Evolutionary conservation across 2,113 vertebrate genomes (phyloP).

Genomic region (Phocoena sinus): DNA sequence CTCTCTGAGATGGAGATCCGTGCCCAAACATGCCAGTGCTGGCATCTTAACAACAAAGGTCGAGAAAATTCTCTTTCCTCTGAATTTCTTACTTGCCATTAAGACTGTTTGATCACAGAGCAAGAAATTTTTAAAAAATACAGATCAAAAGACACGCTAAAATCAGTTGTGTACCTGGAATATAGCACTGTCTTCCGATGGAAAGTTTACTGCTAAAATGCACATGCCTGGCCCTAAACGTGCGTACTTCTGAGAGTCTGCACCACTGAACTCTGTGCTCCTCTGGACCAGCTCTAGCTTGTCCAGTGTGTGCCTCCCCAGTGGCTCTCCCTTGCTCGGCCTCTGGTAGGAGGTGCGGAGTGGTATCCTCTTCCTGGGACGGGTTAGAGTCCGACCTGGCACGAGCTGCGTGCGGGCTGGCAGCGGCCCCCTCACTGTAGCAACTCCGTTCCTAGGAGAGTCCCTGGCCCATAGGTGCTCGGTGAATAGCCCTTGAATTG

Average conservation of each 20-base stretch:
- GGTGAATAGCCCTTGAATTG: background rate
- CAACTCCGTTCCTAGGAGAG: background rate
- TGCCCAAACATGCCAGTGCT: fast-evolving
- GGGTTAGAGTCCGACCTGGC: background rate
- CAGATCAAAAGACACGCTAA: background rate
- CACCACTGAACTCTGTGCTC: fast-evolving
- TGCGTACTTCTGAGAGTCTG: background rate
- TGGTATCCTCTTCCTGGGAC: background rate
- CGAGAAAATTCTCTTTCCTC: background rate
- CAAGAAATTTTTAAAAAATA: background rate
- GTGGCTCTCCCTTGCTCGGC: background rate
- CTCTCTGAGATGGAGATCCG: background rate
- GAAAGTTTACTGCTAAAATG: background rate
- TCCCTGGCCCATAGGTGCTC: background rate
- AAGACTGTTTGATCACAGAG: background rate
- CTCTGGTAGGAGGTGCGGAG: background rate
- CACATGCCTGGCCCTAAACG: background rate
- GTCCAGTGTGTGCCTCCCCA: background rate
- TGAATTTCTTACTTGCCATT: background rate
- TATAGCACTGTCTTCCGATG: background rate
- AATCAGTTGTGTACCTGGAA: background rate
- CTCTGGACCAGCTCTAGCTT: background rate
- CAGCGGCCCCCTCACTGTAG: background rate
- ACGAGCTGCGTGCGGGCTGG: background rate
- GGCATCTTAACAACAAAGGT: background rate